phyloP scores from a whole-genome alignment of 1,140 invertebrate species.

The Hypothenemus hampei region DNA sequence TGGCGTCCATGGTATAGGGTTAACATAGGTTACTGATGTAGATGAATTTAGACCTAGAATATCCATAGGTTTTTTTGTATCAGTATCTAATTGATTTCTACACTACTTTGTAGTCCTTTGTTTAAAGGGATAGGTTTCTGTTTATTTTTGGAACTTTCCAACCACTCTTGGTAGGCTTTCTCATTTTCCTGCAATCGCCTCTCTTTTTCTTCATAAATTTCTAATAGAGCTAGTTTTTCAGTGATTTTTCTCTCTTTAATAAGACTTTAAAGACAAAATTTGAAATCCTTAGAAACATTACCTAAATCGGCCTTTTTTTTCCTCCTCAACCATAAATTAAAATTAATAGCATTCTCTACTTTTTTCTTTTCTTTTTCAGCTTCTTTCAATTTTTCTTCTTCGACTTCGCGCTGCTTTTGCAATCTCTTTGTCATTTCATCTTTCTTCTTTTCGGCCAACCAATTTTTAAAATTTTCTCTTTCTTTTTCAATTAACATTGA shows the following conservation, averaged over 20 bases:
- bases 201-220: slow-evolving; percentile 43
- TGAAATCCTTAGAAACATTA: slow-evolving; percentile 32
- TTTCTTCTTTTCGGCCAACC: slow-evolving; percentile 38
- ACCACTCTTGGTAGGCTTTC: slow-evolving; percentile 51
- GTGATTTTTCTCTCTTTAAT: slow-evolving; percentile 42
- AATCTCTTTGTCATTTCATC: slow-evolving; percentile 37
- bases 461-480: slow-evolving; percentile 39
- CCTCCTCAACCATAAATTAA: slow-evolving; percentile 48
- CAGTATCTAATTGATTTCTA: background rate
- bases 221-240: slow-evolving; percentile 46
- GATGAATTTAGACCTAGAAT: slow-evolving; percentile 52
- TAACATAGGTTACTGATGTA: slow-evolving; percentile 52
- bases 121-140: slow-evolving; percentile 53
- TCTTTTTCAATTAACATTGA: slow-evolving; percentile 32
- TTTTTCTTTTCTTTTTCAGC: slow-evolving; percentile 42
- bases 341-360: slow-evolving; percentile 48
- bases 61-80: background rate
- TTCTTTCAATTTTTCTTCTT: slow-evolving; percentile 37
- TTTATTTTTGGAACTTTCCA: slow-evolving; percentile 50
- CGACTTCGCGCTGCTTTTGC: slow-evolving; percentile 32
- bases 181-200: slow-evolving; percentile 46
- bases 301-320: slow-evolving; percentile 52
- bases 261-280: background rate
- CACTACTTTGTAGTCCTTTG: slow-evolving; percentile 51
- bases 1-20: slow-evolving; percentile 50